Conservation (phyloP, 1,140 invertebrate genomes). For the Hycleus cichorii region DNA sequence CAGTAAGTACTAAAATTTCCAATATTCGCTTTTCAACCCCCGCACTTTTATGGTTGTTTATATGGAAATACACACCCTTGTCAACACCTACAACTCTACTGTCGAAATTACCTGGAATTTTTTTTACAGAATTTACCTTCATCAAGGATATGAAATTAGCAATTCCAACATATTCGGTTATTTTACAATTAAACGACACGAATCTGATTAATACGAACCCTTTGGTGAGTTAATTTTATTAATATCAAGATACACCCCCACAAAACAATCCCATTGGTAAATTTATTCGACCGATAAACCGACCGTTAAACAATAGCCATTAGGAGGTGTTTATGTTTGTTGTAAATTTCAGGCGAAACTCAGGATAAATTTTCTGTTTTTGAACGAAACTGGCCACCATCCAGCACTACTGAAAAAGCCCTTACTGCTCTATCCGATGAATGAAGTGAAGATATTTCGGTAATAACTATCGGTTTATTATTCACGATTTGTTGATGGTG, state of each 20-base stretch:
- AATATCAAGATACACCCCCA: background rate
- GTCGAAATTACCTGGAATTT: background rate
- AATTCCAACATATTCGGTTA: constrained; percentile 1
- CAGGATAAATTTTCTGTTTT: constrained; percentile 5
- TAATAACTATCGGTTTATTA: background rate
- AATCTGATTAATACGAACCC: constrained; percentile 8
- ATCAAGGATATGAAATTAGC: constrained; percentile 2
- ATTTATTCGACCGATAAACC: background rate
- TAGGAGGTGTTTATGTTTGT: background rate
- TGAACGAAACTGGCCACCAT: constrained; percentile 3
- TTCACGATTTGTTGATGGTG: background rate
- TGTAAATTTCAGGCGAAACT: constrained; percentile 10
- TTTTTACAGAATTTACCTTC: constrained; percentile 15
- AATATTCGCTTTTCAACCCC: background rate
- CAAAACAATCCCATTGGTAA: background rate
- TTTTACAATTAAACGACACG: constrained; percentile 16
- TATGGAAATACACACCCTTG: background rate
- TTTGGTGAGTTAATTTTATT: constrained; percentile 2
- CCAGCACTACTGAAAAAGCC: constrained; percentile 1
- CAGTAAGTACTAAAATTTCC: constrained; percentile 11
- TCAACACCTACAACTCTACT: background rate
- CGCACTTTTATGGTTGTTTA: background rate
- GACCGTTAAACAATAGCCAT: background rate
- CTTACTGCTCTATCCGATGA: constrained; percentile 6
- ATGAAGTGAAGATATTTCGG: constrained; percentile 17